Evolutionary conservation across 2,797 vertebrate species (phyloP), one percentile per base, ranked within the genome.

Genomic region (Chaunax sp.): DNA sequence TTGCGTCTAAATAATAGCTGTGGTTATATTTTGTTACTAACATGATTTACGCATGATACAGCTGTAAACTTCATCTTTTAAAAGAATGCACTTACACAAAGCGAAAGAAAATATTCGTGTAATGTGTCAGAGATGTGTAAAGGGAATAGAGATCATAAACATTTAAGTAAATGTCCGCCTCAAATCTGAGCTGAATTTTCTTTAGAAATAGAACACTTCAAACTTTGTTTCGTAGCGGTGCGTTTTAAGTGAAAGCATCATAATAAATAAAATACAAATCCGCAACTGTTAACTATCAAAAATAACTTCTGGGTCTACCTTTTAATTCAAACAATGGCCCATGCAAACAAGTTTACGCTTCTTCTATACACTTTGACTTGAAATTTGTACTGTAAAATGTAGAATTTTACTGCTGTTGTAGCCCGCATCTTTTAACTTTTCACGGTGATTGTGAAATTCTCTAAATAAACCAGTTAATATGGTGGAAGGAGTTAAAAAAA

Each of bases 211-310:
- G n/a, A 61, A 56, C 23, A 33, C 11, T 37, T 12, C 33, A 22
- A 87, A 84, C 69, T 83, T 61, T 33, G 10, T 63, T 45, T 19
- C 30, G 69, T 47, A 28, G 19, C 26, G 33, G 18, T 25, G 4
- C 12, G 40, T 0, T 53, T 40, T 30, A 11, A 41, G 0, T 33
- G 15, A 35, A 12, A 37, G 15, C 38, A 40, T 40, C 38, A 16
- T 16, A 35, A 70, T 16, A 2, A 38, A 54, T 30, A 22, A 37
- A 61, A 69, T n/a, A 49, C 19, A 40, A 4, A 52, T 1, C 6
- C n/a, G 16, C 4, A 22, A 0, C 1, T 60, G 37, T 33, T 2
- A 23, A 14, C 10, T 28, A 11, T 50, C 33, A 22, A 6, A 58
- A 58, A 56, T 37, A 53, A 25, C n/a, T 2, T 52, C 11, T 11